Conservation (phyloP, 1,140 invertebrate species). For the Drosophila lacteicornis region DNA sequence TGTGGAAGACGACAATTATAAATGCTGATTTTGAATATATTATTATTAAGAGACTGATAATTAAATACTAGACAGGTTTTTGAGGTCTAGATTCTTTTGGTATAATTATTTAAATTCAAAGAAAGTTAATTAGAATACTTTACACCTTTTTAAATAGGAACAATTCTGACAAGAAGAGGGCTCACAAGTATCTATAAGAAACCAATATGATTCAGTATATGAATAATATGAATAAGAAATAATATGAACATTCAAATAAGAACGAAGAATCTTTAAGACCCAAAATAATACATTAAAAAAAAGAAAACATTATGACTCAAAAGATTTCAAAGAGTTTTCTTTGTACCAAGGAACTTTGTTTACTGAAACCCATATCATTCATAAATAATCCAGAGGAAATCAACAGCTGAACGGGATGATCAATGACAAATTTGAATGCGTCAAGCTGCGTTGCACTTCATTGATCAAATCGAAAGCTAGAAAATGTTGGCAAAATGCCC, state of each 20-base stretch:
- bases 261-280: background rate
- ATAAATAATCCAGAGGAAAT: constrained; percentile 3
- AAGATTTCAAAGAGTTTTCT: background rate
- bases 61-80: too few relatives aligned
- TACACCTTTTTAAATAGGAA: background rate
- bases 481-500: constrained; percentile 31
- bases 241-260: background rate
- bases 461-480: constrained; percentile 35
- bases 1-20: background rate
- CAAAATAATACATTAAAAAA: too few relatives aligned
- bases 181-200: background rate
- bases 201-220: too few relatives aligned
- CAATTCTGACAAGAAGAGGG: background rate
- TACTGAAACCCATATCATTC: constrained; percentile 1
- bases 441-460: constrained; percentile 51
- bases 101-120: too few relatives aligned
- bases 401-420: constrained; percentile 15
- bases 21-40: background rate
- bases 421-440: constrained; percentile 39
- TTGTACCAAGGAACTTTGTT: background rate
- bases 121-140: too few relatives aligned
- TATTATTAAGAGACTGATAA: background rate
- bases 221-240: too few relatives aligned
- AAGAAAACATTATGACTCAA: background rate
- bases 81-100: too few relatives aligned